These are phyloP conservation scores for Porites lutea DNA, from an alignment of 64 coral and sea anemone genomes.

Conservation along the genomic window DNA sequence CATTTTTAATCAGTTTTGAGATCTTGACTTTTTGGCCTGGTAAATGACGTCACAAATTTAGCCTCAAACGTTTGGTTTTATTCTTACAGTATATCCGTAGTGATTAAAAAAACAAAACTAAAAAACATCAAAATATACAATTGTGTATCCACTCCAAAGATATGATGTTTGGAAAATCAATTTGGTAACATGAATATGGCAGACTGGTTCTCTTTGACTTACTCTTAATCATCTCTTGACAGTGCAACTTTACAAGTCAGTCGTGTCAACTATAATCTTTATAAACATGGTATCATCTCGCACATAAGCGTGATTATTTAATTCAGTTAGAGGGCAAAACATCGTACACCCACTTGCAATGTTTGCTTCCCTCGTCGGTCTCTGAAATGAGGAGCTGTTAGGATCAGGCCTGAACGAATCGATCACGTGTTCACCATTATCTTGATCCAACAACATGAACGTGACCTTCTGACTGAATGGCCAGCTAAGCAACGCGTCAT, in stretches of 20 bases:
- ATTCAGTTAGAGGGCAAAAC: constrained; percentile 57
- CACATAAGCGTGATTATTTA: constrained; percentile 53
- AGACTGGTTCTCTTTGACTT: no score
- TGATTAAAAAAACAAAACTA: no score
- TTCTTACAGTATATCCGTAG: no score
- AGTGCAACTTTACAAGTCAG: neutral
- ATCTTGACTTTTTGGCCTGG: no score
- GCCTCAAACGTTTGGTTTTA: no score
- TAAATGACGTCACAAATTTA: no score
- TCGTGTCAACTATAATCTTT: neutral
- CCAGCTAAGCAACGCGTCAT: constrained; percentile 72
- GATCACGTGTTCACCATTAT: constrained; percentile 26
- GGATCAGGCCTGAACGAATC: constrained; percentile 79
- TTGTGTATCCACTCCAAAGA: no score
- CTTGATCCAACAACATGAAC: constrained; percentile 60
- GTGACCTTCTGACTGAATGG: constrained; percentile 74
- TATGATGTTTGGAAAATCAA: no score
- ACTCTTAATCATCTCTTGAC: no score
- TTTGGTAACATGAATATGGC: no score
- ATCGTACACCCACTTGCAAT: constrained; percentile 71
- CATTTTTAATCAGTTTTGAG: no score
- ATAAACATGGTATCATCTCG: constrained; percentile 31
- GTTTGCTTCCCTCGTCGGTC: constrained; percentile 62
- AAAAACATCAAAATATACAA: no score
- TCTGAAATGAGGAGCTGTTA: constrained; percentile 64